phyloP scores from a whole-genome alignment of 2,113 vertebrate species.

The Rattus norvegicus region GRCr8 NC_086019.1:14442501-14443000 shows the following conservation, averaged over 20 bases:
- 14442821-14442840: background rate
- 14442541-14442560: background rate
- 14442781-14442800: background rate
- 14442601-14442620: background rate
- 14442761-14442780: background rate
- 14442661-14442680: background rate
- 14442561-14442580: background rate
- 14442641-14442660: background rate
- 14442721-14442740: background rate
- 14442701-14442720: background rate
- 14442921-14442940: background rate
- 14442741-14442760: background rate
- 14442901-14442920: background rate
- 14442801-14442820: background rate
- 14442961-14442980: background rate
- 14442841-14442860: background rate
- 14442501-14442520: background rate
- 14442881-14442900: background rate
- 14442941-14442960: background rate
- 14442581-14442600: background rate
- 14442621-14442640: background rate
- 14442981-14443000: background rate
- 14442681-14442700: background rate
- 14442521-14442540: background rate
- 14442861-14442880: background rate